These are phyloP conservation scores for Carabus problematicus DNA, from an alignment of 2,888 invertebrate genomes.

Conservation along the genomic window DNA sequence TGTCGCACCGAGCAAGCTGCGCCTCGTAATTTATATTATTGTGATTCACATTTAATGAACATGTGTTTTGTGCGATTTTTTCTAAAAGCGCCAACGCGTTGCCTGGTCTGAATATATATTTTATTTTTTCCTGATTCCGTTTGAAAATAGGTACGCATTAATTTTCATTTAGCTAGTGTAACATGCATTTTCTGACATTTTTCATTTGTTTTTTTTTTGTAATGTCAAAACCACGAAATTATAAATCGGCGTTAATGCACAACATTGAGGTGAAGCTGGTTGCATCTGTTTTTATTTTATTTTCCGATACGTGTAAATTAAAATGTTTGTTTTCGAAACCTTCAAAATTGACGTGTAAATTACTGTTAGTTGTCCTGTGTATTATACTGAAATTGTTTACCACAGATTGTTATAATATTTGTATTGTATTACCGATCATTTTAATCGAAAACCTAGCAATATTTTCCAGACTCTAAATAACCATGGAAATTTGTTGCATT, in stretches of 20 bases:
- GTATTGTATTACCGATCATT: constrained; percentile 2
- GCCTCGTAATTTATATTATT: constrained; percentile 38
- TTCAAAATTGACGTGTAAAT: background rate
- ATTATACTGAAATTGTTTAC: too few relatives aligned
- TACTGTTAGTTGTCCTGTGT: too few relatives aligned
- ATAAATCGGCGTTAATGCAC: constrained; percentile 21
- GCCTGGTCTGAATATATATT: constrained; percentile 8
- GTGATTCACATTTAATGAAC: constrained; percentile 39
- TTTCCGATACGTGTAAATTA: constrained; percentile 6
- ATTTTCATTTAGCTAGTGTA: constrained; percentile 28
- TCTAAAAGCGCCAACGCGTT: background rate
- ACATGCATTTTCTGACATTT: background rate
- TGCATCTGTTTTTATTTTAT: background rate
- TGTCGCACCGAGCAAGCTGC: constrained; percentile 17
- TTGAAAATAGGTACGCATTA: constrained; percentile 31
- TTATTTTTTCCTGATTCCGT: constrained; percentile 33
- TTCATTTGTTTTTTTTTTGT: constrained; percentile 4
- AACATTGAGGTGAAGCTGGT: background rate
- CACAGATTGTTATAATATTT: background rate
- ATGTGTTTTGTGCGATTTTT: constrained; percentile 27
- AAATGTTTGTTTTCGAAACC: background rate
- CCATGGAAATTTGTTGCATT: constrained; percentile 39
- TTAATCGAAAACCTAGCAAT: constrained; percentile 2
- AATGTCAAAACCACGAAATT: constrained; percentile 21
- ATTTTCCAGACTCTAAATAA: background rate